Evolutionary conservation across 2,797 vertebrate genomes (phyloP).

Genomic region (Notoglanidium macrostoma): DNA sequence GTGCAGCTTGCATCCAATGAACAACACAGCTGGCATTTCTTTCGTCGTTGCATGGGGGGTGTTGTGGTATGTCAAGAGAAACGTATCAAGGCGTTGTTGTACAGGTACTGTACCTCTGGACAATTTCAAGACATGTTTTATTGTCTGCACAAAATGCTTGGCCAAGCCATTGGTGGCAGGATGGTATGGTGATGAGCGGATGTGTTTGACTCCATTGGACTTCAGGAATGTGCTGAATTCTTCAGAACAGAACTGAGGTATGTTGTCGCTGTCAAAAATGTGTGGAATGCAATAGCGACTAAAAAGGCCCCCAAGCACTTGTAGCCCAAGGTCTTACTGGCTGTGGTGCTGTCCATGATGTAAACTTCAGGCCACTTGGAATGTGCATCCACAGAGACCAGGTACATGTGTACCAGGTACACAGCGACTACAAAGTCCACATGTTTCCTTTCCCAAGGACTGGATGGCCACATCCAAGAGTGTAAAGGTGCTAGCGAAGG

Average conservation of each 20-base stretch:
- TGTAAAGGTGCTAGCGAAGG: no score
- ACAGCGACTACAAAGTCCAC: no score
- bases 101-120: not conserved
- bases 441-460: no score
- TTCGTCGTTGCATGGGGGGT: constrained; percentile 34
- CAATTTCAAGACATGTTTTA: constrained; percentile 31
- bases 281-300: constrained; percentile 12
- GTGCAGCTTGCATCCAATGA: constrained; percentile 1
- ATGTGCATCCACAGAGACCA: no score
- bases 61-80: constrained; percentile 30
- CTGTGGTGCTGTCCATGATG: not conserved
- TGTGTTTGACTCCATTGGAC: constrained; percentile 19
- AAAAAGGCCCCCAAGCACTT: not conserved
- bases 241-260: constrained; percentile 4
- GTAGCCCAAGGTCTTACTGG: not conserved
- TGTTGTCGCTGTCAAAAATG: constrained; percentile 12
- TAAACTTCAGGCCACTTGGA: no score
- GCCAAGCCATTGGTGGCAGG: constrained; percentile 31
- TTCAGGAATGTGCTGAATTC: constrained; percentile 22
- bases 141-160: constrained; percentile 27
- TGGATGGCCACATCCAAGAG: not conserved
- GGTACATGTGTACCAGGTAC: no score
- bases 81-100: not conserved
- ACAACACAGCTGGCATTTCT: not conserved
- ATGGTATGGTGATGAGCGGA: constrained; percentile 14